These are phyloP conservation scores for Danio choprae DNA, from an alignment of 2,797 vertebrate genomes.

Conservation along the genomic window DNA sequence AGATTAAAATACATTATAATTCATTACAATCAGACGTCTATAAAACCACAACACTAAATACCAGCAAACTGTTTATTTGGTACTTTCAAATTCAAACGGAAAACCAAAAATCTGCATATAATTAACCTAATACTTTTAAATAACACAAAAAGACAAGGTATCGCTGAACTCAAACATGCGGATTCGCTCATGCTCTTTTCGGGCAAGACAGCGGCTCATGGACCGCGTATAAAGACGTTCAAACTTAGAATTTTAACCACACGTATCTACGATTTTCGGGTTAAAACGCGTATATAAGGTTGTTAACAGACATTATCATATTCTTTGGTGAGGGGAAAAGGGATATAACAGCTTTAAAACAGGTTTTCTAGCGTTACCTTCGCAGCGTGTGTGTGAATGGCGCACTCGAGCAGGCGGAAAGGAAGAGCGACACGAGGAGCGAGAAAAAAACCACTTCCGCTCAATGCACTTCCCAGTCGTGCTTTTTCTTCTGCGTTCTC, in stretches of 20 bases:
- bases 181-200: background rate
- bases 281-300: background rate
- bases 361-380: slow-evolving; percentile 21
- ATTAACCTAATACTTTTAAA: background rate
- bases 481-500: background rate
- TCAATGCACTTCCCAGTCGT: slow-evolving; percentile 5
- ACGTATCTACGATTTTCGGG: accelerated
- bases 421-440: slow-evolving; percentile 33
- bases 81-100: no score
- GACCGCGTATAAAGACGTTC: background rate
- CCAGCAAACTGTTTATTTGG: no score
- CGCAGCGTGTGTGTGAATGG: slow-evolving; percentile 35
- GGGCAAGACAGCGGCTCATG: no score
- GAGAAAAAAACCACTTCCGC: slow-evolving; percentile 40
- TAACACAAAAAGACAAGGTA: background rate
- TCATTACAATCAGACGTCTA: no score
- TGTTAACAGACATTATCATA: background rate
- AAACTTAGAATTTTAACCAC: background rate
- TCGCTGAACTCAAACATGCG: background rate
- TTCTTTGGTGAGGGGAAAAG: background rate
- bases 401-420: slow-evolving; percentile 43
- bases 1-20: no score
- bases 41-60: no score
- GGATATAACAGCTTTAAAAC: background rate
- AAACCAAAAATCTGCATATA: background rate